Evolutionary conservation across 2,888 invertebrate genomes (phyloP), one percentile per base, ranked within the genome.

Genomic region (Oxytorus armatus): DNA sequence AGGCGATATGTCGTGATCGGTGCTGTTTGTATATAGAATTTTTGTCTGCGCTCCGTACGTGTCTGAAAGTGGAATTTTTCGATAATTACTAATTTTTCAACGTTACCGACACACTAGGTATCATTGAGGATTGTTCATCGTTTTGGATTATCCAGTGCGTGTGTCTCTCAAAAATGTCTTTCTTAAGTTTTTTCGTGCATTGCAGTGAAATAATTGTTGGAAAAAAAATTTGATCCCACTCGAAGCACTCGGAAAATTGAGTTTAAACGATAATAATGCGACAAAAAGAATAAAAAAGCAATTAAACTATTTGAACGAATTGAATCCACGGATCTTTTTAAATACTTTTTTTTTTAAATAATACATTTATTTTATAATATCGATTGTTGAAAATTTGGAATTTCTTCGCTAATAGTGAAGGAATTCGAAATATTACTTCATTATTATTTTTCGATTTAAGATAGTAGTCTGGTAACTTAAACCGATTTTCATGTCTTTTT

Each of bases 1-100:
- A 3, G 89, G 83, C 42, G 87, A 87, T 1, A 94, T 87, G 63
- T 93, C 93, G 77, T 81, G 86, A 10, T 88, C 90, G 16, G 93
- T 93, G 57, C 92, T 94, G 86, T 95, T 95, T 86, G 94, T 93
- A n/a, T 95, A 90, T 1, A 95, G 94, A 63, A 96, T 92, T 55
- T 93, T 94, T 0, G 95, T 94, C 81, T 92, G 93, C 81, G 93
- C 92, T 66, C 92, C 92, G 87, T 96, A 96, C 0, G 94, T 95
- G 29, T 92, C 93, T 83, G 82, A 79, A 84, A 83, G 49, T 73
- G 10, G 4, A 42, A 68, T 55, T 59, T n/a, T 36, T 42, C 11
- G 2, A 44, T 51, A n/a, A n/a, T n/a, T n/a, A n/a, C n/a, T n/a
- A 42, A 68, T 55, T 59, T n/a, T 36, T 42, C 11, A 3, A 44